These are phyloP conservation scores for Esox masquinongy DNA, from an alignment of 2,797 vertebrate species.

Conservation along the genomic window DNA sequence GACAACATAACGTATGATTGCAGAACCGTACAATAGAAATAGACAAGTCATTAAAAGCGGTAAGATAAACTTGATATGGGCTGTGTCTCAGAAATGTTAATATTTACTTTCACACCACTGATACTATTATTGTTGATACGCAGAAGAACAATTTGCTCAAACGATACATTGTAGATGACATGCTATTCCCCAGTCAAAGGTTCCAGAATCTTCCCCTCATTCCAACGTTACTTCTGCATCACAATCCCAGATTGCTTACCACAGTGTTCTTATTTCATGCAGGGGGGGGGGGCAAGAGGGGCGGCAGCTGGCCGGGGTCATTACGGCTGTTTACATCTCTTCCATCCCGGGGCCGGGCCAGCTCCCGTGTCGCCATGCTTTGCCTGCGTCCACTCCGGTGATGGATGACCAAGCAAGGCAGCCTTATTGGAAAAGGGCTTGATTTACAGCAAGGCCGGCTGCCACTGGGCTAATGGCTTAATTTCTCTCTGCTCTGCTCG, in stretches of 20 bases:
- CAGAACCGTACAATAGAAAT: not conserved
- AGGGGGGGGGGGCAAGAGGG: not conserved
- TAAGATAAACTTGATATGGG: not conserved
- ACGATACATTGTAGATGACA: not conserved
- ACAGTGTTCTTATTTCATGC: not conserved
- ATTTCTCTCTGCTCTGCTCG: slow-evolving; percentile 76
- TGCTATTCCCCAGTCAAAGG: not conserved
- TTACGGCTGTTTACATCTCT: slow-evolving; percentile 88
- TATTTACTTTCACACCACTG: not conserved
- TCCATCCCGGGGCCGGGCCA: slow-evolving; percentile 46
- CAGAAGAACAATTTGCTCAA: not conserved
- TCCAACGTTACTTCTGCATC: slow-evolving; percentile 3
- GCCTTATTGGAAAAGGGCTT: slow-evolving; percentile 87
- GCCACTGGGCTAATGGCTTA: slow-evolving; percentile 86
- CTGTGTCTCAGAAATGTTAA: not conserved
- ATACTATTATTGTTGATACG: not conserved
- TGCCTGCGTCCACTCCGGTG: slow-evolving; percentile 77
- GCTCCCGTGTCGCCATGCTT: slow-evolving; percentile 83
- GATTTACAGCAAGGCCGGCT: slow-evolving; percentile 84
- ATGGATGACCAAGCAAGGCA: slow-evolving; percentile 82
- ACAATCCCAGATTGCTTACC: not conserved
- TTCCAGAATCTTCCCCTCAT: not conserved
- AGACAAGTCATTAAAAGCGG: not conserved
- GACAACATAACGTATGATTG: not conserved
- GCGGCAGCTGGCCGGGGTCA: not conserved